phyloP scores from a whole-genome alignment of 2,888 invertebrate species.

The Capitulum mitella region DNA sequence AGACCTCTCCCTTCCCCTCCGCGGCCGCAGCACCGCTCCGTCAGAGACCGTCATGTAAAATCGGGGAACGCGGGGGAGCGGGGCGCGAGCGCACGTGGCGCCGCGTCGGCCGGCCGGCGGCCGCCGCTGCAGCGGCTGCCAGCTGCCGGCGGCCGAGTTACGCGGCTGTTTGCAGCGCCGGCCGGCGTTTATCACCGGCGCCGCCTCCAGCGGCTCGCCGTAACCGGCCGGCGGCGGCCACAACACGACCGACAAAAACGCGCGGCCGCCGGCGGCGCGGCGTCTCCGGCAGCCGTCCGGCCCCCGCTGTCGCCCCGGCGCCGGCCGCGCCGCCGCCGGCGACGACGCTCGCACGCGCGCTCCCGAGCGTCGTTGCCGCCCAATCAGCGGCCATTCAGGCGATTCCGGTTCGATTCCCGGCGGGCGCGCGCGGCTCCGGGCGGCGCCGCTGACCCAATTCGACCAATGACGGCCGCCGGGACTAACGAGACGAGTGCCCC shows the following conservation, averaged over 20 bases:
- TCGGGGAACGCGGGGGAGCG: background rate
- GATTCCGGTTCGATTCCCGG: background rate
- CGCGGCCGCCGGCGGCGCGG: no score
- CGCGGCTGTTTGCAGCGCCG: background rate
- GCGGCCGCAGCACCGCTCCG: no score
- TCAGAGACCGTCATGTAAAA: background rate
- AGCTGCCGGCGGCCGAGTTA: slow-evolving; percentile 5
- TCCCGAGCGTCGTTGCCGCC: background rate
- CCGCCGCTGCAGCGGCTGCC: background rate
- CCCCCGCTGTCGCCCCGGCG: no score
- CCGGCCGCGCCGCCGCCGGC: background rate
- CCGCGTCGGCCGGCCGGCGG: background rate
- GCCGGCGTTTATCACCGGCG: background rate
- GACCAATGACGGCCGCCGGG: background rate
- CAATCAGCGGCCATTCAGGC: background rate
- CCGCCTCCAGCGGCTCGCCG: background rate
- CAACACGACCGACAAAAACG: background rate
- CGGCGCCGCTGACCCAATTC: background rate
- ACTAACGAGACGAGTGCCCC: background rate
- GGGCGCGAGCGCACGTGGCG: no score
- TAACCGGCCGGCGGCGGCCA: background rate
- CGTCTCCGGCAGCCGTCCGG: no score
- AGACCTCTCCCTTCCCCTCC: no score
- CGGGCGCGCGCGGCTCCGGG: background rate
- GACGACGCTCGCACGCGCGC: no score